Conservation (phyloP, 53 echinoderm and acorn worm species). For the Luidia sarsii region DNA sequence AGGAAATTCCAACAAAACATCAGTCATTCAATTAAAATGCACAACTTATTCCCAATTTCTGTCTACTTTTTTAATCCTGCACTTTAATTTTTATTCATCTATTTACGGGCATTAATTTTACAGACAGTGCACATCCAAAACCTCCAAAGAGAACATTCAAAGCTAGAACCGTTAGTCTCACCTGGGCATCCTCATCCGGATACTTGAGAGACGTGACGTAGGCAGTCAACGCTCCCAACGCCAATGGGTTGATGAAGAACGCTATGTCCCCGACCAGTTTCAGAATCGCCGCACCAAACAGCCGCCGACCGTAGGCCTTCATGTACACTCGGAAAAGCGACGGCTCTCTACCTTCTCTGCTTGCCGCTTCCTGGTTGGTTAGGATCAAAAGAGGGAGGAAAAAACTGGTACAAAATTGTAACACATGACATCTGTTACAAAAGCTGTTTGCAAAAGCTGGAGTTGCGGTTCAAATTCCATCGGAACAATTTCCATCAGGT, state of each 20-base stretch:
- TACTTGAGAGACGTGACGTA: constrained; percentile 52
- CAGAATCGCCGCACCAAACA: constrained; percentile 46
- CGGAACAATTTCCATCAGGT: too few relatives aligned
- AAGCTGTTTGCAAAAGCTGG: too few relatives aligned
- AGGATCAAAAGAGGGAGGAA: too few relatives aligned
- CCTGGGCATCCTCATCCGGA: background rate
- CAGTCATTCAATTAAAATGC: background rate
- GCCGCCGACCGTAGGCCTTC: constrained; percentile 53
- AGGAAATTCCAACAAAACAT: background rate
- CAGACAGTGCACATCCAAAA: too few relatives aligned
- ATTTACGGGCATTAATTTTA: background rate
- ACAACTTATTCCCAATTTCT: background rate
- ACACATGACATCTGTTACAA: too few relatives aligned
- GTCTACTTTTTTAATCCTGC: background rate
- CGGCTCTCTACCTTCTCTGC: constrained; percentile 17
- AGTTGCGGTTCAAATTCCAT: too few relatives aligned
- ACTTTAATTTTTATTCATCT: background rate
- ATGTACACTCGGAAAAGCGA: constrained; percentile 43
- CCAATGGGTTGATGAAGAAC: constrained; percentile 56
- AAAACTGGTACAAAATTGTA: too few relatives aligned
- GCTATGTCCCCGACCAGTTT: constrained; percentile 46
- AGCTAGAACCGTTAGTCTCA: background rate
- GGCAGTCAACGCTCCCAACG: constrained; percentile 49
- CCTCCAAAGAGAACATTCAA: too few relatives aligned
- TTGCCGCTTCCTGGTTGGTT: constrained; percentile 28